These are phyloP conservation scores for Hephaestus fuliginosus DNA, from an alignment of 2,797 vertebrate species.

Conservation along the genomic window DNA sequence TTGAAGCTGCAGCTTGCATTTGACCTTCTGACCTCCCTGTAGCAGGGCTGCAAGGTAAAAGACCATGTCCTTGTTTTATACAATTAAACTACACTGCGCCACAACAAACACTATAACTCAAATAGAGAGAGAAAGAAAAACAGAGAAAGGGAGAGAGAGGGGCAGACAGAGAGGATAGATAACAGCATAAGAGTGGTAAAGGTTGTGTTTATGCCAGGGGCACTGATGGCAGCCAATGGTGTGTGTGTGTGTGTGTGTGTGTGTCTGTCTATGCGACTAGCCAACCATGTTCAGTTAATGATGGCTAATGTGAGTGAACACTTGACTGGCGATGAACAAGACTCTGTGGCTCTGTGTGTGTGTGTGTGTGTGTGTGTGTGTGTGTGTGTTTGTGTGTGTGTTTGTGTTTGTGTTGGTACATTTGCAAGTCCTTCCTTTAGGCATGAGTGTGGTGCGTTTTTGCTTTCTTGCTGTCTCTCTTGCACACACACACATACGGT, in stretches of 20 bases:
- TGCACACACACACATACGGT: slow-evolving; percentile 36
- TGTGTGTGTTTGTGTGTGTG: slow-evolving; percentile 25
- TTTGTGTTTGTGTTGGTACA: slow-evolving; percentile 21
- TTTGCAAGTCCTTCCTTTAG: slow-evolving; percentile 39
- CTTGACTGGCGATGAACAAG: slow-evolving; percentile 63
- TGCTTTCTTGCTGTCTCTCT: slow-evolving; percentile 26
- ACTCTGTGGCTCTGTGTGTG: slow-evolving; percentile 40
- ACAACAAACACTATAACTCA: slow-evolving; percentile 44
- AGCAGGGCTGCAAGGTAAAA: slow-evolving; percentile 17
- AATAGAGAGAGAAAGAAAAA: slow-evolving; percentile 17
- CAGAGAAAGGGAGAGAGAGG: slow-evolving; percentile 22
- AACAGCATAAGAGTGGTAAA: slow-evolving; percentile 67
- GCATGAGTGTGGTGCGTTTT: slow-evolving; percentile 25
- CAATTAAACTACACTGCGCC: slow-evolving; percentile 32
- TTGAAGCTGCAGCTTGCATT: neutral
- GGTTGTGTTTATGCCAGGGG: slow-evolving; percentile 77
- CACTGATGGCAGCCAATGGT: slow-evolving; percentile 57
- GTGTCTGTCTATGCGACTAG: slow-evolving; percentile 31
- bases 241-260: slow-evolving; percentile 40
- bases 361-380: slow-evolving; percentile 14
- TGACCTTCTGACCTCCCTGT: slow-evolving; percentile 41
- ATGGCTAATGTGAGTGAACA: slow-evolving; percentile 68
- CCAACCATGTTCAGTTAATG: slow-evolving; percentile 57
- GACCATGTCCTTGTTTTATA: slow-evolving; percentile 12
- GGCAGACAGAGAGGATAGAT: slow-evolving; percentile 57